Evolutionary conservation across 1,140 invertebrate genomes (phyloP), one percentile per base, ranked within the genome.

Genomic region (Halictus rubicundus): DNA sequence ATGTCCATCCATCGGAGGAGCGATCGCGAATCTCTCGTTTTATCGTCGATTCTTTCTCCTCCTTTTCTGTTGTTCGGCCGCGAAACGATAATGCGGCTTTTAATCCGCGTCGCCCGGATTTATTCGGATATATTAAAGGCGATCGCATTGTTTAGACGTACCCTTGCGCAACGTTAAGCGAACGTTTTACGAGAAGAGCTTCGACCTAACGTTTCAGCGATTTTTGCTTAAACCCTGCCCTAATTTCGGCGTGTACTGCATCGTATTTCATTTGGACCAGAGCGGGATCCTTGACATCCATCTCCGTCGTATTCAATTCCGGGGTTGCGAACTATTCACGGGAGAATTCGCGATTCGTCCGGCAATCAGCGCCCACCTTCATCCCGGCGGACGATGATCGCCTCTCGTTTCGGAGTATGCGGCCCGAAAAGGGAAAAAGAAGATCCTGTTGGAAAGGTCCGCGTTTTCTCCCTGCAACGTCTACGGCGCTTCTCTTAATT

Each of bases 21-120:
- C 80, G 70, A 82, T 86, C 82, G 79, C 70, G 80, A 85, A 86
- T 75, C 73, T 78, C 73, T 80, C 49, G 59, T 57, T 86, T 86
- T 86, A 83, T 87, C 80, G 80, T 77, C 64, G n/a, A 54, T 64
- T n/a, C 68, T 74, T 12, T 7, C 10, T 46, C 3, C 2, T 46
- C 3, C 14, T 46, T 46, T 12, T 12, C 42, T 46, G 42, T 46
- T 46, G 42, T 46, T 12, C 42, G 42, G 68, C 61, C 63, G 46
- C 32, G 37, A 70, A 70, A 32, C 75, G 75, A 70, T 70, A 78
- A 70, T 70, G 61, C 27, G 64, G n/a, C 65, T 52, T 78, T 70
- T 70, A 70, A 69, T 70, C 75, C 59, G 39, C n/a, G 59, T 71
- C 64, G 42, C 23, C 25, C 52, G 60, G 74, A 76, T 76, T 70